A percentile compares a stretch with the other conserved stretches of the same genome.
Evolutionary conservation across 2,888 invertebrate genomes (phyloP).

Genomic region (Anticlea derivata): DNA sequence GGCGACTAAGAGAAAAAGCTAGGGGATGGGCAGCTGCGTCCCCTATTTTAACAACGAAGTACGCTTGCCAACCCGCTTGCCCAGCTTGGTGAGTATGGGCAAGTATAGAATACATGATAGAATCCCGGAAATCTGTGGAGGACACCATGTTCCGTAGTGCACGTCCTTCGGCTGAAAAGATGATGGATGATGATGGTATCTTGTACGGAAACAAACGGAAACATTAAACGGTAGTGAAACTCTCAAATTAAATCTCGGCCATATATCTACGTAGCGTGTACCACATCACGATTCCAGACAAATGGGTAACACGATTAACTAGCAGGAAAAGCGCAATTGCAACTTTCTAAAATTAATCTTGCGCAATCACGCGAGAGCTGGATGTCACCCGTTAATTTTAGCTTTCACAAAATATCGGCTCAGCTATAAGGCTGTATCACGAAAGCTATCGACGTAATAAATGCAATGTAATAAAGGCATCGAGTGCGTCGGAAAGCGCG

Average conservation of each 20-base stretch:
- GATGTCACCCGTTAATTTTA: slow-evolving; percentile 19
- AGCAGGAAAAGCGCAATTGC: slow-evolving; percentile 21
- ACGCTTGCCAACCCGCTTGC: too few relatives aligned
- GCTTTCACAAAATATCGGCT: slow-evolving; percentile 23
- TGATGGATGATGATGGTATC: too few relatives aligned
- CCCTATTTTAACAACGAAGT: too few relatives aligned
- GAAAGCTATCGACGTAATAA: slow-evolving; percentile 37
- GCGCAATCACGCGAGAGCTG: slow-evolving; percentile 24
- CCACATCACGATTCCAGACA: slow-evolving; percentile 27
- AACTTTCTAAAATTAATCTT: slow-evolving; percentile 34
- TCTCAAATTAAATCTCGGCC: slow-evolving; percentile 24
- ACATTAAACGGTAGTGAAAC: too few relatives aligned
- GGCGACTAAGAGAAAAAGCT: too few relatives aligned
- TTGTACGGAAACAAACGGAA: too few relatives aligned
- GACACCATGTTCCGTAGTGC: too few relatives aligned
- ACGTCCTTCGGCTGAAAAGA: too few relatives aligned
- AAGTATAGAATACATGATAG: too few relatives aligned
- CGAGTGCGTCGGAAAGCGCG: slow-evolving; percentile 35
- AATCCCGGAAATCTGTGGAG: too few relatives aligned
- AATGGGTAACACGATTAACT: slow-evolving; percentile 22
- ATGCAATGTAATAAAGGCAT: slow-evolving; percentile 39
- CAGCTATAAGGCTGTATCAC: slow-evolving; percentile 21
- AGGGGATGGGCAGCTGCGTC: too few relatives aligned
- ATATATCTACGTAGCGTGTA: slow-evolving; percentile 30
- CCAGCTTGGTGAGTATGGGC: too few relatives aligned